Conservation (phyloP, 2,888 invertebrate species). For the Platycnemis pennipes region DNA sequence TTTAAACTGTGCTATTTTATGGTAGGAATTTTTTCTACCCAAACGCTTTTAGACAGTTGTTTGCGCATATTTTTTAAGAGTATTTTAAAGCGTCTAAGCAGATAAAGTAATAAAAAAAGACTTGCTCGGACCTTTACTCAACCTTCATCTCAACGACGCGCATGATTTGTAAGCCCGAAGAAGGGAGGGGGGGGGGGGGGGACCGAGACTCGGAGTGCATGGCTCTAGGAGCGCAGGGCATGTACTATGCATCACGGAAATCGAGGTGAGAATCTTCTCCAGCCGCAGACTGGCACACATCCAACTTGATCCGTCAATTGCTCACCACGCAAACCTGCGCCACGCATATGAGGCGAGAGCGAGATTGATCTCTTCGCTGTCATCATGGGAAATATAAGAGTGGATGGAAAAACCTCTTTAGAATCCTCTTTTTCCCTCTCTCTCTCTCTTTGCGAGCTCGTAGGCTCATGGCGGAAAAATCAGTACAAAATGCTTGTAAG, state of each 20-base stretch:
- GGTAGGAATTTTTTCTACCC: too few species aligned
- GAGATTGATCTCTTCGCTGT: neutral
- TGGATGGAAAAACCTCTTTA: neutral
- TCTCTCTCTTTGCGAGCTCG: neutral
- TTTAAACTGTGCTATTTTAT: too few species aligned
- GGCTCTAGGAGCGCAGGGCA: neutral
- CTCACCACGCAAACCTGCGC: neutral
- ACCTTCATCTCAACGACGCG: neutral
- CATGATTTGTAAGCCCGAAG: neutral
- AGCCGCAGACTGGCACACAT: slow-evolving; percentile 22
- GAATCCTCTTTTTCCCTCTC: too few species aligned
- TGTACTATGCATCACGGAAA: slow-evolving; percentile 2
- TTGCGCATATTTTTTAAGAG: too few species aligned
- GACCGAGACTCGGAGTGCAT: neutral
- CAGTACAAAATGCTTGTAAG: neutral
- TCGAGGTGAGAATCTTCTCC: slow-evolving; percentile 1
- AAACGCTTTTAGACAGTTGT: too few species aligned
- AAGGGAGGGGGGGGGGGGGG: neutral
- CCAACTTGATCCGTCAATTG: neutral
- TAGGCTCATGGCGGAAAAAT: neutral
- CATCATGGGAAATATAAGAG: neutral
- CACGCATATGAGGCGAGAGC: neutral
- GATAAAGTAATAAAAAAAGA: neutral
- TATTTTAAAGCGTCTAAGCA: too few species aligned
- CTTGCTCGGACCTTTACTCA: neutral